Evolutionary conservation across 2,888 invertebrate species (phyloP), one percentile per base, ranked within the genome.

Genomic region (Terebella lapidaria): DNA sequence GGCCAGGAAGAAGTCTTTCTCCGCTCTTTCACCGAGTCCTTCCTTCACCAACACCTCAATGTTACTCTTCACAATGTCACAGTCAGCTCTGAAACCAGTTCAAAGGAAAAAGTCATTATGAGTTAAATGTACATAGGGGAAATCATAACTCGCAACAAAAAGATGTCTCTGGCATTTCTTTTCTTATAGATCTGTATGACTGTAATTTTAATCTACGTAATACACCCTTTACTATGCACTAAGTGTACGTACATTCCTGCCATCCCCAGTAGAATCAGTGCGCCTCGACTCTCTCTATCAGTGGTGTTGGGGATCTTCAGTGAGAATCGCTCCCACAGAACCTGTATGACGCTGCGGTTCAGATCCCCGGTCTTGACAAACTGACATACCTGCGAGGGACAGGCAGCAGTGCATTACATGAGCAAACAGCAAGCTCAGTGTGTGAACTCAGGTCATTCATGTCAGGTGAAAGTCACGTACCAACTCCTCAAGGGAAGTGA

Each of bases 251-350:
- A 84, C 83, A 81, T 78, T 0, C 88, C 87, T 35, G 86, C 86
- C 90, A 94, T 91, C 18, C 88, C 87, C 1, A 95, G 83, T 1
- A 95, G 77, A 59, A 89, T 84, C 2, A 92, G 81, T 0, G 92
- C 89, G 0, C 88, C 86, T 57, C 88, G 85, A 57, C 90, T 88
- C 63, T 92, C 89, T 68, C 85, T 84, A 47, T 86, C 84, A 0
- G 87, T 86, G 0, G 88, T 87, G 2, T 87, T 86, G 46, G 88
- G 86, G 15, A 89, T 87, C 71, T 88, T 85, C 68, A 72, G 70
- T 0, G 90, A 86, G 75, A 91, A 92, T 52, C 87, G 87, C 79
- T 92, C 90, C 89, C 92, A 94, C 61, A 94, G 83, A 15, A 90
- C 86, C 85, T 91, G 76, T 52, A 77, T 73, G 20, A 81, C 74